Evolutionary conservation across 2,888 invertebrate genomes (phyloP), one percentile per base, ranked within the genome.

Genomic region (Volucella inanis): DNA sequence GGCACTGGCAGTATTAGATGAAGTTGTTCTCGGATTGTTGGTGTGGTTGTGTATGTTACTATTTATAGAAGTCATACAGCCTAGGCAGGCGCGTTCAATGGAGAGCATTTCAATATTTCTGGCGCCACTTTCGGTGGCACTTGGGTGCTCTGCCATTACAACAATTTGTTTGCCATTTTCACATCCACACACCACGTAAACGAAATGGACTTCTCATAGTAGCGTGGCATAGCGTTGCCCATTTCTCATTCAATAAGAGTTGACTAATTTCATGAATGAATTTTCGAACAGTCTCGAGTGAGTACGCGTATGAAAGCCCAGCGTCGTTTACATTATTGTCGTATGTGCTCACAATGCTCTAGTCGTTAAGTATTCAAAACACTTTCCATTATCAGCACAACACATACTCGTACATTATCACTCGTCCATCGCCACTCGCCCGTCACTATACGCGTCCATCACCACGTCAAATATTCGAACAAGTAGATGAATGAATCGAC

Each of bases 241-340:
- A 39, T 74, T 78, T 12, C 64, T 59, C 74, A 77, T 71, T 79
- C 78, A 68, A 52, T 15, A 41, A 15, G 59, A 45, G 61, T 75
- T 84, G 64, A 61, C 59, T 65, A 65, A 71, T 71, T 83, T 80
- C 61, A 75, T 84, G 71, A 84, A 84, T 84, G 84, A 84, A 84
- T 80, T 71, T 65, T 65, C 70, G n/a, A 75, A 54, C 22, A 38
- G 47, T 43, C 11, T n/a, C 22, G 41, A 49, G 41, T 31, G 67
- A 77, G 72, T 83, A 62, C 55, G 67, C 62, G 45, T 8, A 61
- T 50, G 59, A 8, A 18, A 31, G 43, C 57, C 18, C 57, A 12
- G 15, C 31, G 62, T 65, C 39, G 18, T 47, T 57, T 18, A 8
- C 43, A 43, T 45, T 59, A 12, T 43, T 47, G 47, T 61, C 61